phyloP scores from a whole-genome alignment of 2,797 vertebrate species.

The Valencia hispanica region DNA sequence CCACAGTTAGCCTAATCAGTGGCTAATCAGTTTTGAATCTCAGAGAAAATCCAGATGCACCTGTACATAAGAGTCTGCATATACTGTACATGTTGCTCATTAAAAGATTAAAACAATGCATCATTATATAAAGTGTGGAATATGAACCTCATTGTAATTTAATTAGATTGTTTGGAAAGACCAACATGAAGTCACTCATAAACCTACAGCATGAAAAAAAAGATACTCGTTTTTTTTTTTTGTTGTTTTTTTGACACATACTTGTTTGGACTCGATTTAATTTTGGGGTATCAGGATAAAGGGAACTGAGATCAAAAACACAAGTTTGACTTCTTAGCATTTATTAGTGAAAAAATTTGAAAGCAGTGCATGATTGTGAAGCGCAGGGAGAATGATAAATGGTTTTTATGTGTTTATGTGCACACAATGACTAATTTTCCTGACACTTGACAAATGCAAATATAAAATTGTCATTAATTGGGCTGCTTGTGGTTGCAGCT shows the following conservation, averaged over 20 bases:
- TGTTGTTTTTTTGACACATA: background rate
- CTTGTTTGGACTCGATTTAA: background rate
- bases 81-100: too few relatives aligned
- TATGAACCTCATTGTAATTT: background rate
- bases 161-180: background rate
- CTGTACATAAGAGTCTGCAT: too few relatives aligned
- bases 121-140: too few relatives aligned
- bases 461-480: too few relatives aligned
- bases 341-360: background rate
- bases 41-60: too few relatives aligned
- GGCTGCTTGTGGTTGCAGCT: too few relatives aligned
- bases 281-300: background rate
- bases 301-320: background rate
- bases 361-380: background rate
- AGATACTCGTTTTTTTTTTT: background rate
- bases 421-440: background rate
- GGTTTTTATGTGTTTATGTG: background rate
- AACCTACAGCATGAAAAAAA: background rate
- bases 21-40: too few relatives aligned
- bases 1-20: too few relatives aligned
- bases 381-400: background rate
- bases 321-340: background rate
- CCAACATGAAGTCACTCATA: background rate
- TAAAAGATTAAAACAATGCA: too few relatives aligned
- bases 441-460: background rate